Evolutionary conservation across 2,113 vertebrate species (phyloP), one percentile per base, ranked within the genome.

Genomic region (Callionymus lyra): DNA sequence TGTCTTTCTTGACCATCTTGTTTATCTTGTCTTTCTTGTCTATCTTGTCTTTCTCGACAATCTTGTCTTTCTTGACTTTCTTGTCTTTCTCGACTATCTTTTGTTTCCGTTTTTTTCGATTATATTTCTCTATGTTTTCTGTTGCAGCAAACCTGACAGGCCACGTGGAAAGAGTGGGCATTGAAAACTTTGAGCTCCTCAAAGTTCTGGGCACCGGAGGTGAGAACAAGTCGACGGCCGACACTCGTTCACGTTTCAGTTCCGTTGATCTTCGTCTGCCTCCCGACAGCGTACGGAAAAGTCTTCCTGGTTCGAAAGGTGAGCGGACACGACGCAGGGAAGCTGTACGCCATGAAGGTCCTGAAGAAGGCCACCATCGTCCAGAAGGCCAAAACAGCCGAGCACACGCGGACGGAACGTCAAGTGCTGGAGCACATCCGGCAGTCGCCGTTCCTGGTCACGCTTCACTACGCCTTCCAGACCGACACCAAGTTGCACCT

Each of bases 401-500:
- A 98, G 40, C 93, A 97, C 70, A 97, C 94, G 0, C 82, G 90
- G 43, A 91, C 93, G 0, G 93, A 98, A 45, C 86, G 94, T 0
- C 93, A 97, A 44, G 94, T 98, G 40, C 72, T 98, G 78, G 94
- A 98, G 72, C 93, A 97, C 68, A 96, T 98, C 41, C 84, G 94
- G 17, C 88, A 93, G 56, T 97, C 94, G 0, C 93, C 94, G 0
- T 98, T 95, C 64, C 77, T 97, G 37, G 92, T 97, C 53, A 97
- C 94, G 0, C 83, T 98, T 42, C 94, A 97, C 82, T 98, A 98
- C 19, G 94, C 93, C 72, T 98, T 98, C 83, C 94, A 97, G 85
- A 98, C 93, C 14, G 93, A 96, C 37, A 91, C 92, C 74, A 97
- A 93, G 56, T 90, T 98, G 72, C 94, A 98, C 85, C 94, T 98